A percentile compares a stretch with the other conserved stretches of the same genome.
Evolutionary conservation across 2,888 invertebrate species (phyloP).

Genomic region (Marronus borbonicus): DNA sequence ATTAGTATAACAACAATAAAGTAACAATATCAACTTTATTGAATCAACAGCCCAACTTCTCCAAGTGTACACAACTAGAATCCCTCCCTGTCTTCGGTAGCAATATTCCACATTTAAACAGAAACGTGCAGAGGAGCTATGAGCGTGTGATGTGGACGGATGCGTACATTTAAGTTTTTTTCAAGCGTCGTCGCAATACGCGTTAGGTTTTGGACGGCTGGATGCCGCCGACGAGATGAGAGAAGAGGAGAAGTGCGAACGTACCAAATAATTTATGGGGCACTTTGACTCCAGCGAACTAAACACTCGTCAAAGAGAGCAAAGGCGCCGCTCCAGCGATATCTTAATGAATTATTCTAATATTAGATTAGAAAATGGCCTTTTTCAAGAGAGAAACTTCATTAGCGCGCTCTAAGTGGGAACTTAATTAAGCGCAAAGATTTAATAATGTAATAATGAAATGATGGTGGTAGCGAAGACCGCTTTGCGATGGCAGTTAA

Average conservation of each 20-base stretch:
- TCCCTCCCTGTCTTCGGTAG: constrained; percentile 24
- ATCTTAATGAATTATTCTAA: constrained; percentile 58
- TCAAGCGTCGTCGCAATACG: background rate
- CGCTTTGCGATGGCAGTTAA: constrained; percentile 25
- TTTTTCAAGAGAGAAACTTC: constrained; percentile 51
- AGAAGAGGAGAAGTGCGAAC: constrained; percentile 54
- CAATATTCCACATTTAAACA: constrained; percentile 37
- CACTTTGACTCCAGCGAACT: constrained; percentile 56
- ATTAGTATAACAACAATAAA: no score
- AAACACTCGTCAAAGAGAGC: constrained; percentile 57
- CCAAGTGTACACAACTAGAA: background rate
- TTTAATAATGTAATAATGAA: constrained; percentile 52
- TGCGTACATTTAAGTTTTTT: constrained; percentile 42
- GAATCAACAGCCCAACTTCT: no score
- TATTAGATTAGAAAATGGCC: constrained; percentile 56
- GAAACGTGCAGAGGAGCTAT: constrained; percentile 8
- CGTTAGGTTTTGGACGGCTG: constrained; percentile 43
- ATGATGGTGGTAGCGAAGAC: constrained; percentile 1
- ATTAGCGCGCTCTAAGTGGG: constrained; percentile 54
- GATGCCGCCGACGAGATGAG: background rate
- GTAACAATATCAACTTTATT: no score
- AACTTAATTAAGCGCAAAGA: constrained; percentile 55
- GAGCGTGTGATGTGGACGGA: constrained; percentile 35
- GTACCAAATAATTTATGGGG: constrained; percentile 57
- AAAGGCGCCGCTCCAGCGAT: constrained; percentile 53